Evolutionary conservation across 2,113 vertebrate genomes (phyloP).

Genomic region (Apteryx mantelli): DNA sequence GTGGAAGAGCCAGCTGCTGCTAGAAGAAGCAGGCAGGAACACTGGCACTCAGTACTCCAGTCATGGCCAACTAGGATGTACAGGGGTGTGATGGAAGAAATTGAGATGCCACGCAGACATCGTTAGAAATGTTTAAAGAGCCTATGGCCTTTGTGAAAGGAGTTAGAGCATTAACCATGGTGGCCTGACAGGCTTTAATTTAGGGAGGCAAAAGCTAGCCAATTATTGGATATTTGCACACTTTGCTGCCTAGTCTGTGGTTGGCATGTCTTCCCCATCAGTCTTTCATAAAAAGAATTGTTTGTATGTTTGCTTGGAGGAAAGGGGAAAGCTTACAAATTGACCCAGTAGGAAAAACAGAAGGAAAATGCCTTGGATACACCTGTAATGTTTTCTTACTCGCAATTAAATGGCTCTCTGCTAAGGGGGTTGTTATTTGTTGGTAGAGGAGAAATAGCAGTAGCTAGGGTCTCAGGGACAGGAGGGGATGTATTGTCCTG

Average conservation of each 20-base stretch:
- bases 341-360: not conserved
- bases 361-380: not conserved
- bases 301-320: not conserved
- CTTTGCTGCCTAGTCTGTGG: not conserved
- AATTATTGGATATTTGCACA: too few relatives aligned
- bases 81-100: not conserved
- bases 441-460: too few relatives aligned
- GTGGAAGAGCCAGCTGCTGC: not conserved
- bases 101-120: fast-evolving
- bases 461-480: not conserved
- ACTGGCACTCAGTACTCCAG: fast-evolving
- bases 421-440: not conserved
- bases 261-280: not conserved
- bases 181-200: not conserved
- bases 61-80: not conserved
- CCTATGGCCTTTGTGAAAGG: not conserved
- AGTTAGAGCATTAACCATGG: not conserved
- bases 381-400: not conserved
- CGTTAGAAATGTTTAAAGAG: not conserved
- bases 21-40: not conserved
- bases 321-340: not conserved
- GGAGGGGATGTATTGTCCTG: not conserved
- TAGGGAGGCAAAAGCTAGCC: too few relatives aligned
- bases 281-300: not conserved
- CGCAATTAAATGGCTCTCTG: not conserved